Base-by-base conservation (phyloP, 2,797 vertebrate genomes). In the Ciconia nigra region DNA sequence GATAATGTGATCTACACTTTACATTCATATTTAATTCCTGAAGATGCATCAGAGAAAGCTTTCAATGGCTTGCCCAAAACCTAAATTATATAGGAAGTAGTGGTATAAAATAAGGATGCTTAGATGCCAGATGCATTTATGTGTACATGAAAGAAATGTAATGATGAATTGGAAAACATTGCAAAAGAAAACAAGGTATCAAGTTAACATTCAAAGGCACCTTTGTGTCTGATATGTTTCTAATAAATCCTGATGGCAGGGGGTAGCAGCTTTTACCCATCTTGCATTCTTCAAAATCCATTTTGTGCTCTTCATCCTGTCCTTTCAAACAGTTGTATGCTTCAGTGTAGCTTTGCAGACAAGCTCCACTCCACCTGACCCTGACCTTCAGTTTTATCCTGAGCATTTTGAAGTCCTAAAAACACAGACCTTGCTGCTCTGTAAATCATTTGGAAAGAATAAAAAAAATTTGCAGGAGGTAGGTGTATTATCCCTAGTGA, bases 21-120 rank as follows among this genome's bases (percentile, higher is more conserved):
- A 46, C 91, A 87, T 96, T 95, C 85, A 77, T 95, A 87, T 92
- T 94, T 96, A 91, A 94, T 94, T 95, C 80, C 51, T 82, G 39
- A 91, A 47, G 54, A 66, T 62, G 28, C 46, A 62, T 71, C 37
- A 62, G 51, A 72, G 42, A 79, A 91, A 91, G 70, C 47, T 94
- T 95, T 87, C 66, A 69, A 49, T 49, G 25, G 10, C n/a, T 89
- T 94, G 44, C 47, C 41, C 47, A 49, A 89, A 90, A 69, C 41
- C 83, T 94, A 79, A 93, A 89, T 90, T 73, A 39, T 49, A 22
- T 49, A 63, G 61, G 29, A 70, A 54, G 33, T 55, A 87, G 39
- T 42, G 33, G 26, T 83, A 24, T 61, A 79, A 95, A 87, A 73
- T 59, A 55, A 86, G 22, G 62, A 59, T 58, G 44, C n/a, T 85